Percentiles rank a stretch among this genome's conserved stretches.
phyloP scores from a whole-genome alignment of 2,888 invertebrate genomes.

The Drosophila silvestris region DNA sequence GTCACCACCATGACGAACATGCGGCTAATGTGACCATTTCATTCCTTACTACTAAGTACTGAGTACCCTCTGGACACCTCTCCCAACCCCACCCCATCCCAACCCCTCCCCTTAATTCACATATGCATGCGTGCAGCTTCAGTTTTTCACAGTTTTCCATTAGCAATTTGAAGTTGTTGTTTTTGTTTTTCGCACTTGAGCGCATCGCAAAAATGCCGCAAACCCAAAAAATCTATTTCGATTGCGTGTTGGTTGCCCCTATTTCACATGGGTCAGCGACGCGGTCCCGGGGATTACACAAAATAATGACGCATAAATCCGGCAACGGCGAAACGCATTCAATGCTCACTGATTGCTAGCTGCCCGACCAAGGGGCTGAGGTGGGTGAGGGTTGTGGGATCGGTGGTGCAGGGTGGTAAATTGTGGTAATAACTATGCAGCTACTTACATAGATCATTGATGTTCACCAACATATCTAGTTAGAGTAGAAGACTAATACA shows the following conservation, averaged over 20 bases:
- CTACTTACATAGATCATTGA: slow-evolving; percentile 13
- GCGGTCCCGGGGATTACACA: slow-evolving; percentile 60
- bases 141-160: slow-evolving; percentile 48
- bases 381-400: slow-evolving; percentile 19
- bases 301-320: slow-evolving; percentile 78
- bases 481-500: not conserved
- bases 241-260: slow-evolving; percentile 76
- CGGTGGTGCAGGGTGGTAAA: slow-evolving; percentile 19
- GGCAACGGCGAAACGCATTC: slow-evolving; percentile 50
- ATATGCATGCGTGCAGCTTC: slow-evolving; percentile 34
- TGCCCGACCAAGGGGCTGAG: slow-evolving; percentile 1
- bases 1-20: slow-evolving; percentile 69
- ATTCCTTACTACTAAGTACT: slow-evolving; percentile 12
- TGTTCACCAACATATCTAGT: slow-evolving; percentile 5
- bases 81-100: slow-evolving; percentile 1
- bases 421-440: slow-evolving; percentile 23
- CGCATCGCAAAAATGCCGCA: slow-evolving; percentile 40
- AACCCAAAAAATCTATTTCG: slow-evolving; percentile 41
- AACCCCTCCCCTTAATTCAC: slow-evolving; percentile 4
- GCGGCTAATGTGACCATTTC: slow-evolving; percentile 70
- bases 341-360: slow-evolving; percentile 68
- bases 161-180: slow-evolving; percentile 43
- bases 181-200: slow-evolving; percentile 65
- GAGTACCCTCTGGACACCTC: not conserved
- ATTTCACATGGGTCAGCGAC: slow-evolving; percentile 76